A percentile compares a stretch with the other conserved stretches of the same genome.
Evolutionary conservation across 2,888 invertebrate species (phyloP).

Genomic region (Nemoura dubitans): DNA sequence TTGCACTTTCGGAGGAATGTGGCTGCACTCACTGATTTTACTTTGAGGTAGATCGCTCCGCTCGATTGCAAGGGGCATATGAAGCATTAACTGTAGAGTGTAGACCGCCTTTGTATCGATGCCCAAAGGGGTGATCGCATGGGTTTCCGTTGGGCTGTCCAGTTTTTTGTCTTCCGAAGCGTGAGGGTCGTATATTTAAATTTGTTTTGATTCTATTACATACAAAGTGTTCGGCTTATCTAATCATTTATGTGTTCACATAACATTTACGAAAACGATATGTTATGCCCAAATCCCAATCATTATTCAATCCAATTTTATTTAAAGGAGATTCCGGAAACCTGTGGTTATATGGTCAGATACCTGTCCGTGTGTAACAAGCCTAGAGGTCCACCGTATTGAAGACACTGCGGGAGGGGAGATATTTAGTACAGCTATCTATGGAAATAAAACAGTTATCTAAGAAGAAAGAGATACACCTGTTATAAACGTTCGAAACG

Average conservation of each 20-base stretch:
- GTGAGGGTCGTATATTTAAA: background rate
- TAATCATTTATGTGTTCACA: too few species aligned
- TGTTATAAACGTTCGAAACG: background rate
- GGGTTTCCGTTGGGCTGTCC: background rate
- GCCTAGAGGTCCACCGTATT: background rate
- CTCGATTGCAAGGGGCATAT: too few species aligned
- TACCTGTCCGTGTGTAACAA: background rate
- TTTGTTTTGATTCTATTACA: background rate
- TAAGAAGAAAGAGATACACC: constrained; percentile 8
- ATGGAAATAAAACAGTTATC: background rate
- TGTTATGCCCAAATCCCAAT: background rate
- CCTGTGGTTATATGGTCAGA: background rate
- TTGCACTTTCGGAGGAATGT: constrained; percentile 20
- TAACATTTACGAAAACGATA: background rate
- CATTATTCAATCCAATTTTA: background rate
- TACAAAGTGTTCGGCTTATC: too few species aligned
- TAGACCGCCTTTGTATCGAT: background rate
- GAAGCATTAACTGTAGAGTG: background rate
- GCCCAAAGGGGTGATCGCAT: background rate
- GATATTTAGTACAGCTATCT: too few species aligned
- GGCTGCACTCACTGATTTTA: background rate
- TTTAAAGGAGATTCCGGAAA: background rate
- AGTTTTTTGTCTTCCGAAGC: background rate
- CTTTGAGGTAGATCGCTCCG: background rate
- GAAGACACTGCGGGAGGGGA: too few species aligned